Percentiles rank a stretch among this genome's conserved stretches.
These are phyloP conservation scores for Hydriomena furcata DNA, from an alignment of 2,888 invertebrate genomes.

Conservation along the genomic window DNA sequence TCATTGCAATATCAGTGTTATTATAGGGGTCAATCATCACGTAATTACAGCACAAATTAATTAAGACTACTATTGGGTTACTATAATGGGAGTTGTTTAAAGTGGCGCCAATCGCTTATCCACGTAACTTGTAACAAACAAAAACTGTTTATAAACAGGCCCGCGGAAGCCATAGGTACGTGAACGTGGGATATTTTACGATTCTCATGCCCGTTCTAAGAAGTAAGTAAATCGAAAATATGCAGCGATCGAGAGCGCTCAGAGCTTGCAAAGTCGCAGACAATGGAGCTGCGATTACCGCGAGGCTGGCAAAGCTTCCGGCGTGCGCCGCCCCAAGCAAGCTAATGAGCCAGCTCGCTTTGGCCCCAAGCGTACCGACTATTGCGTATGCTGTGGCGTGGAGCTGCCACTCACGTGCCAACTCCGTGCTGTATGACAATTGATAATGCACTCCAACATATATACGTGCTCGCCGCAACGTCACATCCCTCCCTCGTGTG, in stretches of 20 bases:
- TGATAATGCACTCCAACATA: too few relatives aligned
- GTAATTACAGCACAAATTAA: too few relatives aligned
- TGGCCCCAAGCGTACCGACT: not conserved
- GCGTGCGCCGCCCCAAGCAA: slow-evolving; percentile 8
- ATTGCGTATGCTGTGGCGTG: not conserved
- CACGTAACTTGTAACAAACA: not conserved
- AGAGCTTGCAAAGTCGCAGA: slow-evolving; percentile 10
- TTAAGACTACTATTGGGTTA: too few relatives aligned
- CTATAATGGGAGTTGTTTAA: too few relatives aligned
- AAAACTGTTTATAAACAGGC: slow-evolving; percentile 12
- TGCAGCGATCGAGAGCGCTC: not conserved
- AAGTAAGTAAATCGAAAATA: slow-evolving; percentile 3
- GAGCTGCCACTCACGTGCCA: not conserved
- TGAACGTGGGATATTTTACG: slow-evolving; percentile 11
- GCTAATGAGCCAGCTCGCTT: slow-evolving; percentile 5
- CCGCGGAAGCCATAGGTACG: slow-evolving; percentile 3
- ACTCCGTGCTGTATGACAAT: too few relatives aligned
- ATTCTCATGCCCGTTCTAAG: slow-evolving; percentile 11
- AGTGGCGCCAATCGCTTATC: not conserved
- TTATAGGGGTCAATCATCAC: too few relatives aligned
- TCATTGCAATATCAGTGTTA: too few relatives aligned
- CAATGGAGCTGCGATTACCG: slow-evolving; percentile 11
- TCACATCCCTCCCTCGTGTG: too few relatives aligned
- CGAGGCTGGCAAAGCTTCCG: slow-evolving; percentile 1
- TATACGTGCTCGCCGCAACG: too few relatives aligned